Evolutionary conservation across 2,888 invertebrate species (phyloP).

Genomic region (Hirtodrosophila duncani): DNA sequence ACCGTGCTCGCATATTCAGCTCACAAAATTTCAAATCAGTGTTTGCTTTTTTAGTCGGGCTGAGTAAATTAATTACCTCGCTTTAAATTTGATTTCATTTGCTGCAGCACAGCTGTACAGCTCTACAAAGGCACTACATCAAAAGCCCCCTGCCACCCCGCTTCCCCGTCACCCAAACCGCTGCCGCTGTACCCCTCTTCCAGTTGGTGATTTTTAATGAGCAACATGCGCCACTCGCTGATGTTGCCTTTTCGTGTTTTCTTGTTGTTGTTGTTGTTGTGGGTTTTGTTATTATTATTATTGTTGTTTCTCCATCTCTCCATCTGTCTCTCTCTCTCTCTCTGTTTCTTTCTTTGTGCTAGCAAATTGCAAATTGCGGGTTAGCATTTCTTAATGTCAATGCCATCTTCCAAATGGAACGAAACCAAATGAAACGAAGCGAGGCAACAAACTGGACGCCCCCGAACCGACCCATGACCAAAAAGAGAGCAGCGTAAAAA

Average conservation of each 20-base stretch:
- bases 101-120: conserved; percentile 10
- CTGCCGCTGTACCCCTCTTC: conserved; percentile 12
- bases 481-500: not conserved
- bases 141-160: conserved; percentile 2
- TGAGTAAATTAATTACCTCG: conserved; percentile 35
- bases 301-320: not conserved
- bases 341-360: conserved; percentile 7
- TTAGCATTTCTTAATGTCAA: conserved; percentile 42
- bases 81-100: conserved; percentile 42
- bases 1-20: not conserved
- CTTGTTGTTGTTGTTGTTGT: conserved; percentile 2
- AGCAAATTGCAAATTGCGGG: conserved; percentile 40
- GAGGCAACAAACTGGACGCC: too few relatives aligned
- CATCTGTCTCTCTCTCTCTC: not conserved
- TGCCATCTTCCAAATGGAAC: conserved; percentile 18
- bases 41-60: conserved; percentile 4
- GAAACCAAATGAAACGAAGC: not conserved
- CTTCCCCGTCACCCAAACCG: conserved; percentile 1
- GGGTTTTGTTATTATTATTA: conserved; percentile 8
- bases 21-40: not conserved
- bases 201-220: conserved; percentile 40
- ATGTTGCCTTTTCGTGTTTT: conserved; percentile 30
- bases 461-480: too few relatives aligned
- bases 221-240: conserved; percentile 42
- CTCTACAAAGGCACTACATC: too few relatives aligned